These are phyloP conservation scores for Cephus pulcher DNA, from an alignment of 2,888 invertebrate species.

Conservation along the genomic window DNA sequence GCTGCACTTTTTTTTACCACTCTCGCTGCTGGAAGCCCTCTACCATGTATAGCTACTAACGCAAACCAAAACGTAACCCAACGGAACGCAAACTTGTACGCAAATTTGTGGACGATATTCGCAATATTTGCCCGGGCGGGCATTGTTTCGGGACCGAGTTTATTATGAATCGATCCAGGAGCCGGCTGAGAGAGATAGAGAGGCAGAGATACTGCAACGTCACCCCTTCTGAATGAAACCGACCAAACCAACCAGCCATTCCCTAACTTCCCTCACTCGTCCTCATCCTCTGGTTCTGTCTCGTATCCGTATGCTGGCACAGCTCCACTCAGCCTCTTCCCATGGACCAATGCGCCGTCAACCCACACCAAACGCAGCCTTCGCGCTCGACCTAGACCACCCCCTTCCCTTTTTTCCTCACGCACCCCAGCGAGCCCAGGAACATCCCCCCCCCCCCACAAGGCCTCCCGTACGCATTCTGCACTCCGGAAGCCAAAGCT, in stretches of 20 bases:
- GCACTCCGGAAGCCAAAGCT: not conserved
- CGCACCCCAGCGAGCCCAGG: constrained; percentile 36
- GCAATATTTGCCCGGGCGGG: constrained; percentile 58
- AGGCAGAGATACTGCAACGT: constrained; percentile 57
- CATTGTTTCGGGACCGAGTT: constrained; percentile 60
- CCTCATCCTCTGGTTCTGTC: constrained; percentile 20
- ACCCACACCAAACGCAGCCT: constrained; percentile 23
- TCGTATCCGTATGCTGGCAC: constrained; percentile 27
- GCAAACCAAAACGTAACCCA: constrained; percentile 43
- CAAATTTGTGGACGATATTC: constrained; percentile 62
- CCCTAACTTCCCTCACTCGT: constrained; percentile 33
- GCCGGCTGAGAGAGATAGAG: constrained; percentile 46
- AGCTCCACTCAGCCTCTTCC: constrained; percentile 22
- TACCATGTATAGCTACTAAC: constrained; percentile 39
- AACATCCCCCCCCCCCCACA: not conserved
- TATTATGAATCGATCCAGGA: constrained; percentile 62
- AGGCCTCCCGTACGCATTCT: not conserved
- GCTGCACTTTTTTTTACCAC: constrained; percentile 48
- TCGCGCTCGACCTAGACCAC: constrained; percentile 40
- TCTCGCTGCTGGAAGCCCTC: constrained; percentile 30
- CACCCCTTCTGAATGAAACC: constrained; percentile 54
- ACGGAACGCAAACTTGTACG: constrained; percentile 48
- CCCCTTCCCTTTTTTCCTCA: constrained; percentile 22
- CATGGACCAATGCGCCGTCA: constrained; percentile 29
- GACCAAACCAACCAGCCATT: constrained; percentile 39